phyloP scores from a whole-genome alignment of 1,140 invertebrate species.

The Hyposmocoma kahamanoa region DNA sequence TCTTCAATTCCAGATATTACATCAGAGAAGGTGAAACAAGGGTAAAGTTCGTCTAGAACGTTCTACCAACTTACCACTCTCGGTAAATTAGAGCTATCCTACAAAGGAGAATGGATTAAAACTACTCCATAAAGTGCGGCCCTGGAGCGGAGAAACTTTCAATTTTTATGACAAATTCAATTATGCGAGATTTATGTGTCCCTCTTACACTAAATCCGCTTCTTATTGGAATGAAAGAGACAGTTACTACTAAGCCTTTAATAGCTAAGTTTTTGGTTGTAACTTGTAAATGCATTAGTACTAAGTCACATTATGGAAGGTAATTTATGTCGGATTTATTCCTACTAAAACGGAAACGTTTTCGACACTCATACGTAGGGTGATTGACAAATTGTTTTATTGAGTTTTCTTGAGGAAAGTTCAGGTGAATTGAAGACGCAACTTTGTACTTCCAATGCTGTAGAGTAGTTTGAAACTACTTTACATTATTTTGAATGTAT shows the following conservation, averaged over 20 bases:
- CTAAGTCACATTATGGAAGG: constrained; percentile 26
- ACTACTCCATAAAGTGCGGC: constrained; percentile 58
- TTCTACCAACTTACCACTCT: constrained; percentile 67
- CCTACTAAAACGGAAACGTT: too few species aligned
- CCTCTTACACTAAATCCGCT: constrained; percentile 34
- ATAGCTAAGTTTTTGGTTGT: constrained; percentile 41
- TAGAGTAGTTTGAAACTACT: too few species aligned
- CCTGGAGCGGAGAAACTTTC: constrained; percentile 60
- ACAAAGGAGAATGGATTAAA: constrained; percentile 69
- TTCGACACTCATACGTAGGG: too few species aligned
- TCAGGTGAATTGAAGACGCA: too few species aligned
- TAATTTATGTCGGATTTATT: too few species aligned
- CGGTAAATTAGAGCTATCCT: constrained; percentile 70
- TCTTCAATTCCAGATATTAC: constrained; percentile 21
- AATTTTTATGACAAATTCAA: constrained; percentile 73
- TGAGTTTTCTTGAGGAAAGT: too few species aligned
- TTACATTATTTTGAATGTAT: too few species aligned
- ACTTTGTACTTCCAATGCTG: too few species aligned
- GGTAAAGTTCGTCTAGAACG: constrained; percentile 54
- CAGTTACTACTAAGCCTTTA: constrained; percentile 37
- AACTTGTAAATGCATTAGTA: constrained; percentile 44
- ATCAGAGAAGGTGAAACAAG: constrained; percentile 52
- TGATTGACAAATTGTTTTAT: too few species aligned
- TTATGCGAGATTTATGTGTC: constrained; percentile 60
- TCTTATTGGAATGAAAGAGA: constrained; percentile 29